Conservation (phyloP, 2,888 invertebrate species). For the Hemithea aestivaria region DNA sequence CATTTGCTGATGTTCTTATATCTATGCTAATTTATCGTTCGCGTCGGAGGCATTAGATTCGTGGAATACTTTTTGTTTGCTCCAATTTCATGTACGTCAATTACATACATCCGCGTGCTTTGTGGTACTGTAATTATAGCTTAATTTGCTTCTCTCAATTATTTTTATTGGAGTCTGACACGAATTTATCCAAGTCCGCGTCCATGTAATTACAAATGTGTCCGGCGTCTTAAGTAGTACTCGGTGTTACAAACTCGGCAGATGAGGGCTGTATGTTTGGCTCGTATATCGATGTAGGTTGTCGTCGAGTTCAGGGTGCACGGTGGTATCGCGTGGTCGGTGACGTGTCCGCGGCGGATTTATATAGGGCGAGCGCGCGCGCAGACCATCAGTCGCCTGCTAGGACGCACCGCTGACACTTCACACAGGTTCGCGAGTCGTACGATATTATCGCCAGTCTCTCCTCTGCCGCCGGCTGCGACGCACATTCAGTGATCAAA, state of each 20-base stretch:
- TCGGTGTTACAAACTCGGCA: constrained; percentile 18
- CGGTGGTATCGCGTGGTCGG: constrained; percentile 64
- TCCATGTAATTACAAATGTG: constrained; percentile 9
- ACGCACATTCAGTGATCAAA: constrained; percentile 47
- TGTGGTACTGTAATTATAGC: constrained; percentile 24
- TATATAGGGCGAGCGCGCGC: constrained; percentile 72
- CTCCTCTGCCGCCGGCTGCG: constrained; percentile 44
- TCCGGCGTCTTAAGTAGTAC: constrained; percentile 7
- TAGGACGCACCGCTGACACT: constrained; percentile 55
- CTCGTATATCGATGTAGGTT: constrained; percentile 53
- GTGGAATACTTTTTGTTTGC: constrained; percentile 37
- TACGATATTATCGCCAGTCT: constrained; percentile 44
- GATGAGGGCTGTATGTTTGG: constrained; percentile 45
- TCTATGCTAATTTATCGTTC: constrained; percentile 28
- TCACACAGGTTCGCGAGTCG: constrained; percentile 29
- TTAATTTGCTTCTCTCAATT: constrained; percentile 23
- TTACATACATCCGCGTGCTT: constrained; percentile 36
- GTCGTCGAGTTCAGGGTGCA: constrained; percentile 65
- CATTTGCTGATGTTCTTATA: constrained; percentile 25
- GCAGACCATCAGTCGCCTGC: constrained; percentile 83
- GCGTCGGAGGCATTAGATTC: constrained; percentile 19
- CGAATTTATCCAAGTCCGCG: constrained; percentile 17
- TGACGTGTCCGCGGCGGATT: constrained; percentile 72
- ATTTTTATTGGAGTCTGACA: constrained; percentile 18
- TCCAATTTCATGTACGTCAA: constrained; percentile 33